Base-by-base conservation (phyloP, 2,113 vertebrate genomes). In the Sebastes schlegelii region DNA sequence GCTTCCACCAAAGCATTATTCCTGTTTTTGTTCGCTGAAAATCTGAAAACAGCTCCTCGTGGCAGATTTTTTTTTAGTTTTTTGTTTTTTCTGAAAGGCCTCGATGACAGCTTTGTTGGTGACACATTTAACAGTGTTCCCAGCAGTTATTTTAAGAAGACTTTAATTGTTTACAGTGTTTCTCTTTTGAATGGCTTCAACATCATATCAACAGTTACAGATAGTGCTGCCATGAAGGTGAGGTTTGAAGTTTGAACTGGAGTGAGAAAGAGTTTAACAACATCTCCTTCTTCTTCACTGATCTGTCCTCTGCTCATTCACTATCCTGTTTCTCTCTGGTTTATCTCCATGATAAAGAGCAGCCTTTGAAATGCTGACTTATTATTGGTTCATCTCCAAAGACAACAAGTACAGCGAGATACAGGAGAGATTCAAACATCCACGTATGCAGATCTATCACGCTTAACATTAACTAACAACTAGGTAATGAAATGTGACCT, bases 61-160 rank as follows among this genome's bases (percentile, higher is more conserved):
- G 34, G 64, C 77, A 84, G 60, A 80, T 72, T 66, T 16, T 66
- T 67, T 58, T 42, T n/a, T n/a, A n/a, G n/a, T 80, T 65, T 52
- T 64, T 48, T 48, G 67, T 48, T 61, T 48, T 60, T 26, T 54
- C 51, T 76, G 14, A 71, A 86, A 86, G 71, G 67, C 80, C 58
- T 80, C 17, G 42, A 74, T 91, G 87, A 87, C 82, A 90, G 80
- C 77, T 83, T 82, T 77, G 62, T 82, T 72, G 57, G 66, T 79
- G 79, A 66, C 88, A 89, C 79, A 89, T 80, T 87, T 77, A 79
- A 78, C 64, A 76, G 80, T 60, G 49, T 79, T 74, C 68, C 55
- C 79, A 77, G 84, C 43, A 75, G 66, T 86, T 86, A 87, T 86
- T 86, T 89, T 73, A 86, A 79, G 69, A 80, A 34, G 58, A 54